Evolutionary conservation across 2,888 invertebrate species (phyloP).

Genomic region (Polyommatus iphigenia): DNA sequence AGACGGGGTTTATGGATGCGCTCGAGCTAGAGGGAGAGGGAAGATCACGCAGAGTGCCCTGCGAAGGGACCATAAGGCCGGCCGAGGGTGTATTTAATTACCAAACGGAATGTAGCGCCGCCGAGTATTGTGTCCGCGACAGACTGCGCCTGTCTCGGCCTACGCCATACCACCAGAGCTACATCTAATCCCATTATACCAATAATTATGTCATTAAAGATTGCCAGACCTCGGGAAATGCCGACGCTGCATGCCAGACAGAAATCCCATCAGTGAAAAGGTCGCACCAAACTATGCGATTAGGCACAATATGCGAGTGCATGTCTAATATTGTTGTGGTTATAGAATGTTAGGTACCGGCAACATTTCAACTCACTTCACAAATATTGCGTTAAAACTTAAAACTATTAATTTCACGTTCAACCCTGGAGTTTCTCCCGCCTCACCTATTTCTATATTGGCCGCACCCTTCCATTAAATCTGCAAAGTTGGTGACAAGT

Average conservation of each 20-base stretch:
- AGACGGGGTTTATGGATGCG: background rate
- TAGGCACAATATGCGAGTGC: too few relatives aligned
- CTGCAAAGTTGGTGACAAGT: background rate
- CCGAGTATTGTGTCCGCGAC: slow-evolving; percentile 20
- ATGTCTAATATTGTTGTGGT: background rate
- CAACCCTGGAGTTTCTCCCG: background rate
- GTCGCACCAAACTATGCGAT: background rate
- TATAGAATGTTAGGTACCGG: too few relatives aligned
- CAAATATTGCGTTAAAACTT: too few relatives aligned
- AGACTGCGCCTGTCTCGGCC: background rate
- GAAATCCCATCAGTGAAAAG: background rate
- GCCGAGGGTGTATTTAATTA: slow-evolving; percentile 33
- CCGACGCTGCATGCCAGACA: background rate
- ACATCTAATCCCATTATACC: background rate
- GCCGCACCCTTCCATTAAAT: background rate
- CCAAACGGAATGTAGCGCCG: slow-evolving; percentile 18
- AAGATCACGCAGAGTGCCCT: slow-evolving; percentile 33
- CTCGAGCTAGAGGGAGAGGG: slow-evolving; percentile 21
- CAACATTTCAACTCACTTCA: too few relatives aligned
- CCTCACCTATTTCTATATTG: background rate
- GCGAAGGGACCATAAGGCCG: slow-evolving; percentile 33
- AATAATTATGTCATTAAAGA: background rate
- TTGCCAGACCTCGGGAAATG: background rate
- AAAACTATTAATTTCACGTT: background rate
- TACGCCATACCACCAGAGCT: background rate